Conservation (phyloP, 1,140 invertebrate species). For the Planococcus citri region DNA sequence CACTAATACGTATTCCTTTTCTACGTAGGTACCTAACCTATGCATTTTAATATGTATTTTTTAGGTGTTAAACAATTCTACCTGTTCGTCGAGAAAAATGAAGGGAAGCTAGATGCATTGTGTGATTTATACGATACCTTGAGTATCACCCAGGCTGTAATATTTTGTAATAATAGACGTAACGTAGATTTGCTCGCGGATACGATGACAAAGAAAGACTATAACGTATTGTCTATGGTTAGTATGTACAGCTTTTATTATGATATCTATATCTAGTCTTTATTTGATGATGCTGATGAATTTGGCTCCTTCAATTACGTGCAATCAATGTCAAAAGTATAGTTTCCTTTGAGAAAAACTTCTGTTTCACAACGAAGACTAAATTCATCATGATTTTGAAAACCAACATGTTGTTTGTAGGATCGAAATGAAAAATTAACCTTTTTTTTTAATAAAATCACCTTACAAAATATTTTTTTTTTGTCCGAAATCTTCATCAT, state of each 20-base stretch:
- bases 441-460: too few relatives aligned
- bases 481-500: too few relatives aligned
- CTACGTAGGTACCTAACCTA: too few relatives aligned
- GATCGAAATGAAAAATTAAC: too few relatives aligned
- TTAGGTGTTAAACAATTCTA: slow-evolving; percentile 92
- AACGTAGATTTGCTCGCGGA: slow-evolving; percentile 98
- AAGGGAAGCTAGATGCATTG: slow-evolving; percentile 96
- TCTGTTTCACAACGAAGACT: too few relatives aligned
- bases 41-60: background rate
- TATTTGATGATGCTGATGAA: too few relatives aligned
- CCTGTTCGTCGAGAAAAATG: slow-evolving; percentile 87
- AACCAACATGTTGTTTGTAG: too few relatives aligned
- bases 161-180: slow-evolving; percentile 98
- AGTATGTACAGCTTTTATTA: slow-evolving; percentile 27
- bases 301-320: too few relatives aligned
- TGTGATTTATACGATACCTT: slow-evolving; percentile 96
- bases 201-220: slow-evolving; percentile 84
- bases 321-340: too few relatives aligned
- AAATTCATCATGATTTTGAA: too few relatives aligned
- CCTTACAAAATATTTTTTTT: too few relatives aligned
- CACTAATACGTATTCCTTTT: background rate
- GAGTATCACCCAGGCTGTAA: slow-evolving; percentile 98
- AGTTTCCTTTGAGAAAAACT: too few relatives aligned
- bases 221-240: slow-evolving; percentile 95
- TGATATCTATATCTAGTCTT: background rate